Percentiles rank a stretch among this genome's conserved stretches.
Conservation (phyloP, 2,888 invertebrate genomes). For the Acanthosepion esculentum region DNA sequence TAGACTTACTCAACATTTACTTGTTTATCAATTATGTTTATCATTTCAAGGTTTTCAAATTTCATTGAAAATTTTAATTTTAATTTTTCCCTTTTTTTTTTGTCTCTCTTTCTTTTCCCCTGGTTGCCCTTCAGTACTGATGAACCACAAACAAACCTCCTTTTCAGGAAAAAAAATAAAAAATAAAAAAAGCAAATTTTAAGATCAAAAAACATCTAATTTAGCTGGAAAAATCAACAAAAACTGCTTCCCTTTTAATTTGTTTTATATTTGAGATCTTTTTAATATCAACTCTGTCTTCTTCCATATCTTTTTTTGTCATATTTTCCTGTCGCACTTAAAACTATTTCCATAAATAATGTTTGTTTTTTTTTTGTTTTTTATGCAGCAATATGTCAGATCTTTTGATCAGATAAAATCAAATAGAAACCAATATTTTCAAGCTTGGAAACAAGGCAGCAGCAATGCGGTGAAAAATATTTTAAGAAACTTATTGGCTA, state of each 20-base stretch:
- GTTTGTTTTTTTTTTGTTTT: not conserved
- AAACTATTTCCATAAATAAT: constrained; percentile 21
- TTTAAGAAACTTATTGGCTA: not conserved
- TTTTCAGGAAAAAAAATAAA: not conserved
- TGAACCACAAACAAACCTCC: not conserved
- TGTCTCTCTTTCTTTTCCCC: not conserved
- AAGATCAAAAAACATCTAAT: not conserved
- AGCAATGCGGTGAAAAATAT: not conserved
- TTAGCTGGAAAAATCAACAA: not conserved
- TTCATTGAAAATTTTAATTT: too few relatives aligned
- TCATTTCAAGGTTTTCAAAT: too few relatives aligned
- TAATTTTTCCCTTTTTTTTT: too few relatives aligned
- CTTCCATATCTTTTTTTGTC: not conserved
- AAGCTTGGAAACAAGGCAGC: not conserved
- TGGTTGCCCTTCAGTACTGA: not conserved
- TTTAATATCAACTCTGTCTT: not conserved
- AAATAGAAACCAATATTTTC: not conserved
- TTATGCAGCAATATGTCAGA: not conserved
- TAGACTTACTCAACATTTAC: too few relatives aligned
- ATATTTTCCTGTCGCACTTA: not conserved
- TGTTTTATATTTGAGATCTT: not conserved
- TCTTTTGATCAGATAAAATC: not conserved
- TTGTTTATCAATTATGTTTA: too few relatives aligned
- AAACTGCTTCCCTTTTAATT: not conserved
- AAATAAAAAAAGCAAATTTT: not conserved